Conservation (phyloP, 2,797 vertebrate species). For the Paratrypauchen microcephalus region DNA sequence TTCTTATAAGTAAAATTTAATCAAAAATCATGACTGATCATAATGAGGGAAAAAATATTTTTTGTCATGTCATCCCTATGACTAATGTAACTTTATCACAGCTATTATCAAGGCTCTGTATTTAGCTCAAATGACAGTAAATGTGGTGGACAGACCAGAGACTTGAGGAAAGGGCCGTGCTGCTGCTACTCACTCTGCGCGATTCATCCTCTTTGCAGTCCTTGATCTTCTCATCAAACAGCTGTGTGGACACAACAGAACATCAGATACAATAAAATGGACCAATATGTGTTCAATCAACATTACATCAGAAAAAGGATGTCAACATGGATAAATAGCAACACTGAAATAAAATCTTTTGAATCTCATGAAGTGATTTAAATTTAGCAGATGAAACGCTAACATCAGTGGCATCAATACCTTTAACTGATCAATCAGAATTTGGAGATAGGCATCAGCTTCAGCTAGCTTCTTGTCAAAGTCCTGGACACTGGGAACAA, state of each 20-base stretch:
- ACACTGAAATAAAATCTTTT: neutral
- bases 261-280: conserved; percentile 29
- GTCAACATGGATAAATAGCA: neutral
- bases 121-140: conserved; percentile 33
- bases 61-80: neutral
- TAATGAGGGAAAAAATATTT: neutral
- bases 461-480: conserved; percentile 98
- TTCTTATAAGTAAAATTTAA: neutral
- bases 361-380: neutral
- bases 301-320: neutral
- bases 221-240: conserved; percentile 99
- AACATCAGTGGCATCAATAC: conserved; percentile 68
- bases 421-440: conserved; percentile 97
- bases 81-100: neutral
- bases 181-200: conserved; percentile 87
- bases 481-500: conserved; percentile 97
- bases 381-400: neutral
- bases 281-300: conserved; percentile 4
- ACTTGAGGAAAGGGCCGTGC: conserved; percentile 24
- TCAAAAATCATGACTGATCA: neutral
- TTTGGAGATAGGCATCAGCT: conserved; percentile 97
- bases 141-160: conserved; percentile 14
- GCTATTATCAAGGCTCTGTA: conserved; percentile 8
- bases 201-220: conserved; percentile 98
- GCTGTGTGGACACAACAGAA: conserved; percentile 73